Evolutionary conservation across 1,140 invertebrate genomes (phyloP), one percentile per base, ranked within the genome.

Genomic region (Eurosta solidaginis): DNA sequence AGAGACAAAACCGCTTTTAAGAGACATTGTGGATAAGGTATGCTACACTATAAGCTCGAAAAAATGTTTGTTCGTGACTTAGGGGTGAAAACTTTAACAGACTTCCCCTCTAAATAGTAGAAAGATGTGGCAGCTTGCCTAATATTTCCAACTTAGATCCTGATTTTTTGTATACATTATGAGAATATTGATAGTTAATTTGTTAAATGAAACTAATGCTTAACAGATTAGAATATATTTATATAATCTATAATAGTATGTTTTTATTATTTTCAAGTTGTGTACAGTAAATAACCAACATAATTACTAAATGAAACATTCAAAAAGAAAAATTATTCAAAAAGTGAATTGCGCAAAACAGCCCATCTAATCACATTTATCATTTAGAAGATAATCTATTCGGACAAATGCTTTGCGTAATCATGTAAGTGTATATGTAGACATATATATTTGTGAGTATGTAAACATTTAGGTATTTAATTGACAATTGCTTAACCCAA

Each of bases 401-500:
- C 20, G 27, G 17, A 4, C 1, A 33, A 59, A 59, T 33, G 40
- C 59, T 63, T 63, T 36, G 20, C n/a, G 29, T 20, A n/a, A 40
- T 29, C 9, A 40, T 36, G n/a, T 40, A n/a, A 7, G 10, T 36
- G 45, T n/a, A 47, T 63, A 36, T 59, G n/a, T n/a, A n/a, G n/a
- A n/a, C n/a, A n/a, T n/a, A n/a, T n/a, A n/a, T n/a, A n/a, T 45
- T 45, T 9, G 44, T 45, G 7, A 45, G 17, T 17, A 9, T 9
- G 7, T 45, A 9, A 45, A 45, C 17, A 9, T 9, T 45, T 45
- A 45, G 7, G 44, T 45, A 45, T 45, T 7, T 45, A 45, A 17
- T 17, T n/a, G n/a, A n/a, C n/a, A 3, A 59, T 22, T 54, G 20
- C 44, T 74, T 75, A 79, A 54, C 78, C 77, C 22, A 77, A 25